phyloP scores from a whole-genome alignment of 2,113 vertebrate species.

The Catharus minimus region DNA sequence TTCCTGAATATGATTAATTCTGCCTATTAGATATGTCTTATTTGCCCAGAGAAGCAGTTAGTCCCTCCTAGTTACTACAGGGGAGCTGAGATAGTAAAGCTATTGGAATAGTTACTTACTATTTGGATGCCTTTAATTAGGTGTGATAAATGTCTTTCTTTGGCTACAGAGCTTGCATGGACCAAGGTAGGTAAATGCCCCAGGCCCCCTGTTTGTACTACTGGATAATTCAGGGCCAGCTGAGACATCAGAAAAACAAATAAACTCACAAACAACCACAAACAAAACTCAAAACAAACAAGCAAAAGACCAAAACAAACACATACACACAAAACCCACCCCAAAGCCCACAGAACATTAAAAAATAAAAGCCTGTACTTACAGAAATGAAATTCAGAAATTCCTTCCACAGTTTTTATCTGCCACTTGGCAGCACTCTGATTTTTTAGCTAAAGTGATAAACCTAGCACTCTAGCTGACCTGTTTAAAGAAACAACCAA shows the following conservation, averaged over 20 bases:
- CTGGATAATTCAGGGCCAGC: background rate
- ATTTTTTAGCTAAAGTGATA: constrained; percentile 65
- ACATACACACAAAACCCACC: background rate
- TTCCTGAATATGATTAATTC: background rate
- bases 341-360: background rate
- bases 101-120: background rate
- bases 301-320: background rate
- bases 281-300: background rate
- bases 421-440: constrained; percentile 63
- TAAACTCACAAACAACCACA: no score
- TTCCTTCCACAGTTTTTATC: constrained; percentile 49
- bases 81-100: background rate
- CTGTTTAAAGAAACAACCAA: constrained; percentile 70
- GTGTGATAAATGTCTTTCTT: background rate
- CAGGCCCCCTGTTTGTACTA: background rate
- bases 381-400: constrained; percentile 33
- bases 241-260: constrained; percentile 10
- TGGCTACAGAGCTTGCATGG: background rate
- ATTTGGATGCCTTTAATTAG: background rate
- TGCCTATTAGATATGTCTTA: background rate
- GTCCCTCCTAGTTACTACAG: background rate
- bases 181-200: background rate
- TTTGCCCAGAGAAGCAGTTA: background rate
- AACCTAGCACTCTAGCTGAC: constrained; percentile 64
- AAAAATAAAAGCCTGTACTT: constrained; percentile 29